A percentile compares a stretch with the other conserved stretches of the same genome.
Evolutionary conservation across 2,113 vertebrate species (phyloP).

Genomic region (Hyla sarda): DNA sequence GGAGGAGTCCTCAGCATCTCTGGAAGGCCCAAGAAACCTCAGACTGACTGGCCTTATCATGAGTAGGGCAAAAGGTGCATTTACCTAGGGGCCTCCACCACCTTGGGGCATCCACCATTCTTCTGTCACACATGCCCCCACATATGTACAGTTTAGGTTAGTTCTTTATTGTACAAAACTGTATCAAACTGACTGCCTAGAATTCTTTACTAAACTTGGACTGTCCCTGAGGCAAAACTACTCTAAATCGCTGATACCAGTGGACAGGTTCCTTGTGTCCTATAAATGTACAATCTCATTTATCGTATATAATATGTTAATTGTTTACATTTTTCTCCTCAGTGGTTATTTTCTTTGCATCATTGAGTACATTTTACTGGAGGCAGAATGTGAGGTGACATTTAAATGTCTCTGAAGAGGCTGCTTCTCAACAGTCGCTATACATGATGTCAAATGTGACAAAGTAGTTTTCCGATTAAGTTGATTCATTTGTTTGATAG

Average conservation of each 20-base stretch:
- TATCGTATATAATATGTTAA: not conserved
- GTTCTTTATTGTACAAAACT: not conserved
- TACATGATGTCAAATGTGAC: not conserved
- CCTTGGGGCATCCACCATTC: not conserved
- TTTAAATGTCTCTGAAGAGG: slow-evolving; percentile 25
- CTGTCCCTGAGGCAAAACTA: too few relatives aligned
- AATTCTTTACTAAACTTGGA: not conserved
- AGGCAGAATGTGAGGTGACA: slow-evolving; percentile 37
- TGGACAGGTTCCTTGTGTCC: not conserved
- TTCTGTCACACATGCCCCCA: not conserved
- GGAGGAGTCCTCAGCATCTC: too few relatives aligned
- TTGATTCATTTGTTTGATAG: not conserved
- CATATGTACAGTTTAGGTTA: not conserved
- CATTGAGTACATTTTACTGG: slow-evolving; percentile 6
- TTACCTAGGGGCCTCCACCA: not conserved
- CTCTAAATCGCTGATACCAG: not conserved
- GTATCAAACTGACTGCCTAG: not conserved
- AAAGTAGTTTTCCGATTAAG: slow-evolving; percentile 13
- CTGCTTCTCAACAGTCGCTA: not conserved
- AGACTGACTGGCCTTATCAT: not conserved
- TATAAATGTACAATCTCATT: not conserved
- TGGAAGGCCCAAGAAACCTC: not conserved
- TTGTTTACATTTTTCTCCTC: not conserved
- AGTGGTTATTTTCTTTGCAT: not conserved
- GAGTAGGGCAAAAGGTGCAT: not conserved